Conservation (phyloP, 2,113 vertebrate genomes). For the Reinhardtius hippoglossoides region DNA sequence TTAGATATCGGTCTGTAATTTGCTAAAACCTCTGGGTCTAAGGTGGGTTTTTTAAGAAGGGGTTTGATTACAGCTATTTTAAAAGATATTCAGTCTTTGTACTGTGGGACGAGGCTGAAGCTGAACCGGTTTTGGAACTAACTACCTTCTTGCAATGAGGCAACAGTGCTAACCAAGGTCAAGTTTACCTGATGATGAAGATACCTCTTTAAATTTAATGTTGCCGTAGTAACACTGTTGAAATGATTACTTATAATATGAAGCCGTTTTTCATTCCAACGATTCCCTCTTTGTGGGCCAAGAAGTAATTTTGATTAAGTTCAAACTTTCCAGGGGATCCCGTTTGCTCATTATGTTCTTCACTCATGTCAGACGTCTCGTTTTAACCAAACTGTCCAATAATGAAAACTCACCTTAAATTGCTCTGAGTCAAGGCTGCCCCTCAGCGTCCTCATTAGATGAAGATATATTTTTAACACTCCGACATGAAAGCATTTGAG, state of each 20-base stretch:
- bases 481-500: constrained; percentile 5
- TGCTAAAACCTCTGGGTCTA: too few species aligned
- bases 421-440: not conserved
- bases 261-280: not conserved
- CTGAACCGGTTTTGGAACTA: too few species aligned
- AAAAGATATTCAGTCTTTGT: too few species aligned
- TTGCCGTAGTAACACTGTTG: not conserved
- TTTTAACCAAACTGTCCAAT: not conserved
- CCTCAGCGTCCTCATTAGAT: not conserved
- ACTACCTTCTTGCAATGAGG: too few species aligned
- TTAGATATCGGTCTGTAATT: too few species aligned
- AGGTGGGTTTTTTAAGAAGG: too few species aligned
- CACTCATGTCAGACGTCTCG: not conserved
- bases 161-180: too few species aligned
- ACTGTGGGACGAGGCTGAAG: too few species aligned
- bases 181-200: too few species aligned
- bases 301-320: not conserved
- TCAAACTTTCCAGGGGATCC: not conserved
- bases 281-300: not conserved
- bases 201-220: too few species aligned
- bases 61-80: too few species aligned
- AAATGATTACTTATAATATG: not conserved
- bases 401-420: constrained; percentile 6
- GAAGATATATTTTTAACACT: constrained; percentile 9
- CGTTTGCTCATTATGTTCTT: not conserved